Conservation (phyloP, 2,113 vertebrate genomes). For the Corydoras maculifer region DNA sequence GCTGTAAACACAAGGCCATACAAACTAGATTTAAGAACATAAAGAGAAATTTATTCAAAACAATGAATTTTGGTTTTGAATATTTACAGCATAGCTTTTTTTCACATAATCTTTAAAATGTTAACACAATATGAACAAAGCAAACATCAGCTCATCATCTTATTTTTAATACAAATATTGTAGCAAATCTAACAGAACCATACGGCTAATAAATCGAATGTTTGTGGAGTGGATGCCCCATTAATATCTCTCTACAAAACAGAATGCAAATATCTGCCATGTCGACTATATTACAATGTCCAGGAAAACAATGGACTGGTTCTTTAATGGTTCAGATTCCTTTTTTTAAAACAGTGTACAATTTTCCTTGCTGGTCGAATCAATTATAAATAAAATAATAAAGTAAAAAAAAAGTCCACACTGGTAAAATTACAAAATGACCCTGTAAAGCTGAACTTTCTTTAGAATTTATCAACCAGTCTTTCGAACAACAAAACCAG, state of each 20-base stretch:
- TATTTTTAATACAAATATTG: no score
- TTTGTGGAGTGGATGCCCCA: no score
- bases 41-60: slow-evolving; percentile 13
- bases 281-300: not conserved
- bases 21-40: slow-evolving; percentile 11
- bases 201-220: no score
- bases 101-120: not conserved
- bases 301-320: no score
- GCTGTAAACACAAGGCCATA: not conserved
- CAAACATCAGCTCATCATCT: no score
- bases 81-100: slow-evolving; percentile 16
- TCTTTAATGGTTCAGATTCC: not conserved
- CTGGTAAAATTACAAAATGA: no score
- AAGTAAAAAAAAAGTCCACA: no score
- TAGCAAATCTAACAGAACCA: no score
- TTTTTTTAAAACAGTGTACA: no score
- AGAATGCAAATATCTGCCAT: not conserved
- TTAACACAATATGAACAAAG: no score
- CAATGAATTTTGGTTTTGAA: slow-evolving; percentile 3
- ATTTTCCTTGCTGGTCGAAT: no score
- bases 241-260: not conserved
- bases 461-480: slow-evolving; percentile 43
- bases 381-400: no score
- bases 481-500: slow-evolving; percentile 37
- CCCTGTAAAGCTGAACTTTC: not conserved